These are phyloP conservation scores for Pangasius mekongensis DNA, from an alignment of 2,797 vertebrate species.

Conservation along the genomic window DNA sequence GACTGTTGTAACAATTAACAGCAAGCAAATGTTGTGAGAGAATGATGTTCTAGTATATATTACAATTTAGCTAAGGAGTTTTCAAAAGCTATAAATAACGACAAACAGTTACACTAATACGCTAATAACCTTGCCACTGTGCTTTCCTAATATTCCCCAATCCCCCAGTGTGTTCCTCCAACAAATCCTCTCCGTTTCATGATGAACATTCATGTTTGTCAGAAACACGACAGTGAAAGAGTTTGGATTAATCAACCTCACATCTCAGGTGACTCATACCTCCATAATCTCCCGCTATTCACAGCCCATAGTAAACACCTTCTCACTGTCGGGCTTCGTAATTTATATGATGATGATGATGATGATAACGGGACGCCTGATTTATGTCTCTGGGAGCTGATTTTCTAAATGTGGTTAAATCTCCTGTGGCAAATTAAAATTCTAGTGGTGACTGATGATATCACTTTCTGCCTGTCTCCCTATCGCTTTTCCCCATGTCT, in stretches of 20 bases:
- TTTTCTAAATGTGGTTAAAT: constrained; percentile 19
- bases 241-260: constrained; percentile 31
- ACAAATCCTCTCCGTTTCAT: not conserved
- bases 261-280: constrained; percentile 29
- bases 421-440: constrained; percentile 5
- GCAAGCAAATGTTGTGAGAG: no score
- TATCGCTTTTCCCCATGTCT: not conserved
- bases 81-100: not conserved
- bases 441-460: not conserved
- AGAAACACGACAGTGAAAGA: constrained; percentile 19
- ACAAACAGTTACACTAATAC: not conserved
- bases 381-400: constrained; percentile 43
- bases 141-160: not conserved
- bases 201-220: not conserved
- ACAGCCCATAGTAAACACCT: constrained; percentile 20
- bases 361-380: constrained; percentile 32
- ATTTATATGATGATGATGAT: constrained; percentile 17
- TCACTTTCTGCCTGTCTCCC: not conserved
- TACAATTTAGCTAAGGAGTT: not conserved
- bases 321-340: constrained; percentile 13
- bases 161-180: not conserved
- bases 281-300: constrained; percentile 36
- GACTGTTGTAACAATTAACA: no score
- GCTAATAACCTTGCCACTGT: not conserved
- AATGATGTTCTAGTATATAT: not conserved